A percentile compares a stretch with the other conserved stretches of the same genome.
Evolutionary conservation across 2,113 vertebrate species (phyloP).

Genomic region (Salvelinus sp.): DNA sequence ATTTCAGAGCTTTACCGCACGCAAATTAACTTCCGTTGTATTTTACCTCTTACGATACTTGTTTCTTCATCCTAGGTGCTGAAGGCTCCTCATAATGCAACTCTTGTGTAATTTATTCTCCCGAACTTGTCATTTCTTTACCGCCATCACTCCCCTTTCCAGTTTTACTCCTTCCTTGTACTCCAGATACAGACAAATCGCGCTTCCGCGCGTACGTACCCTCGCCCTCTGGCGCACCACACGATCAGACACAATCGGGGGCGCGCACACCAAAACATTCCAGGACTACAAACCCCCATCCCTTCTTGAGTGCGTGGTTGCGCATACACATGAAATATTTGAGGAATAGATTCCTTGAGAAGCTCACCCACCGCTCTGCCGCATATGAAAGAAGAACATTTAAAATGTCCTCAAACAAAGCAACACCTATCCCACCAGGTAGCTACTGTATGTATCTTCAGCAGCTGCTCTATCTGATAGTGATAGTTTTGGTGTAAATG

Average conservation of each 20-base stretch:
- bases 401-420: conserved; percentile 16
- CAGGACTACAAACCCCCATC: conserved; percentile 64
- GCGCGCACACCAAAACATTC: conserved; percentile 76
- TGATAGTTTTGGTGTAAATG: not conserved
- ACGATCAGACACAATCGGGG: conserved; percentile 41
- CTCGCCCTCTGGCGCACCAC: conserved; percentile 36
- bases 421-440: not conserved
- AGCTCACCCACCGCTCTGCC: conserved; percentile 24
- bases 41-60: conserved; percentile 54
- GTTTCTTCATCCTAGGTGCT: conserved; percentile 41
- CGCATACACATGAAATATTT: conserved; percentile 27
- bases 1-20: not conserved
- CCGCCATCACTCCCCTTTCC: conserved; percentile 74
- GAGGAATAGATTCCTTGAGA: conserved; percentile 15
- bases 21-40: conserved; percentile 17
- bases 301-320: conserved; percentile 26
- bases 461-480: not conserved
- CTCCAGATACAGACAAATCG: conserved; percentile 73
- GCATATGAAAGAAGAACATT: not conserved
- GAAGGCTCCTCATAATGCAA: conserved; percentile 25
- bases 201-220: conserved; percentile 48
- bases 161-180: conserved; percentile 42
- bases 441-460: not conserved
- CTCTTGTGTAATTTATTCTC: conserved; percentile 38
- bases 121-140: conserved; percentile 69